Evolutionary conservation across 2,113 vertebrate genomes (phyloP), one percentile per base, ranked within the genome.

Genomic region (Nipponia nippon): DNA sequence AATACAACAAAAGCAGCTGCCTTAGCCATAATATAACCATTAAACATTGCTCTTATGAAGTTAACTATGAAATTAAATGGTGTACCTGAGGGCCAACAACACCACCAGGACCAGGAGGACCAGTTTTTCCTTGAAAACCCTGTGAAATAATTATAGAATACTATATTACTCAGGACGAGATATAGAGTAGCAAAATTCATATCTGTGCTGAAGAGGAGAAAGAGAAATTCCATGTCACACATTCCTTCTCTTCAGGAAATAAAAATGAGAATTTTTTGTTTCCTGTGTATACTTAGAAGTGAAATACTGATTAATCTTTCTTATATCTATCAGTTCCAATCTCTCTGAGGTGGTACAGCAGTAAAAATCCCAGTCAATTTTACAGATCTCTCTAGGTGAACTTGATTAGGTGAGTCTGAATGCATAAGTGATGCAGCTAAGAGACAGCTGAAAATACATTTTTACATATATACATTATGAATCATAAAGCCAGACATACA

Each of bases 41-140:
- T 89, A 73, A 90, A 87, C 0, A 2, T 49, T 50, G 26, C 11
- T 71, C 12, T 89, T 59, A 66, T 4, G 3, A 91, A 90, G 12
- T 67, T 38, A 55, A 18, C 30, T 71, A 72, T 56, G 56, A 96
- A 79, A 55, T 38, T 29, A 88, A 78, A 29, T 47, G 18, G 65
- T 25, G 1, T 98, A 99, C 99, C 99, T 99, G 99, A 63, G 99
- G 99, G 84, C 99, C 99, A 87, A 99, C 99, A 50, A 99, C 99
- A 25, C 99, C 99, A 42, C 99, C 99, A 79, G 99, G 99, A 36
- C 99, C 99, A 32, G 99, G 99, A 52, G 99, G 99, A 85, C 99
- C 99, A 5, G 99, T 99, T 97, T 99, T 99, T 83, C 99, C 99
- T 99, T 99, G 99, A 98, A 99, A 99, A 80, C 99, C 99, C 99